These are phyloP conservation scores for Drosophila ironensis DNA, from an alignment of 1,140 invertebrate genomes.

Conservation along the genomic window DNA sequence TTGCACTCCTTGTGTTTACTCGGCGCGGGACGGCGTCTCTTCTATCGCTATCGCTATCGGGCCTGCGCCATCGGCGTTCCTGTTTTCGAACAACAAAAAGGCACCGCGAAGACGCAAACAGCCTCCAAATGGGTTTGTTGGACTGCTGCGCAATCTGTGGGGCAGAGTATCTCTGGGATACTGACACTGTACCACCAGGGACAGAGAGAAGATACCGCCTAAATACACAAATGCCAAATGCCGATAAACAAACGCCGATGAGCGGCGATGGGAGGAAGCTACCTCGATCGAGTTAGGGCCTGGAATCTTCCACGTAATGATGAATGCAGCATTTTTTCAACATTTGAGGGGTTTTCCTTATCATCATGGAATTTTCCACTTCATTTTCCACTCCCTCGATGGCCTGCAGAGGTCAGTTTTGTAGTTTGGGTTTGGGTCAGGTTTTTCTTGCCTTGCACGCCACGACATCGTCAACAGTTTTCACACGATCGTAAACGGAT, in stretches of 20 bases:
- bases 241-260: too few relatives aligned
- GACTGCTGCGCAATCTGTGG: not conserved
- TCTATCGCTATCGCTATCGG: not conserved
- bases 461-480: not conserved
- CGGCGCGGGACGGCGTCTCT: slow-evolving; percentile 1
- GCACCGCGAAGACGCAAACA: too few relatives aligned
- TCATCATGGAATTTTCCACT: slow-evolving; percentile 63
- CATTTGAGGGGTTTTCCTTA: slow-evolving; percentile 38
- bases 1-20: slow-evolving; percentile 25
- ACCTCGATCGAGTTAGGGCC: too few relatives aligned
- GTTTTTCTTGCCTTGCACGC: too few relatives aligned
- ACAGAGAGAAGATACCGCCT: slow-evolving; percentile 7
- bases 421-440: not conserved
- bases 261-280: too few relatives aligned
- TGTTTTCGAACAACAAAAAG: slow-evolving; percentile 2
- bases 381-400: not conserved
- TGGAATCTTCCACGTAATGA: slow-evolving; percentile 22
- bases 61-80: not conserved
- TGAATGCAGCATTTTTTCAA: slow-evolving; percentile 38
- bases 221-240: too few relatives aligned
- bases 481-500: slow-evolving; percentile 17
- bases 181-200: not conserved
- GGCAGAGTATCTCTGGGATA: slow-evolving; percentile 2
- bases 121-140: slow-evolving; percentile 40
- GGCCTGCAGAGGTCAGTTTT: slow-evolving; percentile 18